These are phyloP conservation scores for Gymnocephalus cernua DNA, from an alignment of 2,113 vertebrate species.

Conservation along the genomic window DNA sequence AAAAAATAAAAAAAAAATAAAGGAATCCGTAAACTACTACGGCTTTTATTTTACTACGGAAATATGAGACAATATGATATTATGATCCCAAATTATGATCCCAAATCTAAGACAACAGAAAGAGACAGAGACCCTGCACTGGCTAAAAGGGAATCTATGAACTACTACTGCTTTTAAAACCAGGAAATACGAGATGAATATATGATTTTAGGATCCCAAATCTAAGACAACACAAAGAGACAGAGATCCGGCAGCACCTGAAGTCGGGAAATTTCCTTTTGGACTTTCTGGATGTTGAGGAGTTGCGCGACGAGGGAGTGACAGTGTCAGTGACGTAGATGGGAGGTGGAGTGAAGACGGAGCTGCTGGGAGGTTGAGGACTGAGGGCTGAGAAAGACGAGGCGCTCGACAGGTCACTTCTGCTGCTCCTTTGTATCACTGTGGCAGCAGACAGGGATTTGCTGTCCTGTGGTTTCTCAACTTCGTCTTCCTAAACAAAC, in stretches of 20 bases:
- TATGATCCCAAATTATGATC: too few species aligned
- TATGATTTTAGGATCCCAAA: not conserved
- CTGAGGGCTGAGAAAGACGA: conserved; percentile 79
- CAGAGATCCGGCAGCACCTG: conserved; percentile 76
- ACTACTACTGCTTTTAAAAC: not conserved
- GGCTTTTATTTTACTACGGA: too few species aligned
- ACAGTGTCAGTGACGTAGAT: conserved; percentile 67
- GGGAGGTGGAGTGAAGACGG: conserved; percentile 81
- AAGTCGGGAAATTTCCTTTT: conserved; percentile 92
- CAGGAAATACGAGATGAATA: not conserved
- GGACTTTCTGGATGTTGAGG: conserved; percentile 82
- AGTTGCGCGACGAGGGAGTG: conserved; percentile 78
- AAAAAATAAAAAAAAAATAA: too few species aligned
- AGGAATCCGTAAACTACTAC: too few species aligned
- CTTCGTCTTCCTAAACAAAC: conserved; percentile 74
- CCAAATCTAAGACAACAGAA: too few species aligned
- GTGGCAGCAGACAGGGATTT: conserved; percentile 46
- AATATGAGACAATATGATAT: too few species aligned
- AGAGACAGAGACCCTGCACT: too few species aligned
- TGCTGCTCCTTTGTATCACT: conserved; percentile 62
- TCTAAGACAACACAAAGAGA: not conserved
- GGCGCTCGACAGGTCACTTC: conserved; percentile 81
- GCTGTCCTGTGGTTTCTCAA: conserved; percentile 69
- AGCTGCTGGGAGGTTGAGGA: conserved; percentile 74
- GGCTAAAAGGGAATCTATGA: not conserved